Evolutionary conservation across 2,888 invertebrate genomes (phyloP), one percentile per base, ranked within the genome.

Genomic region (Campaea margaritaria): DNA sequence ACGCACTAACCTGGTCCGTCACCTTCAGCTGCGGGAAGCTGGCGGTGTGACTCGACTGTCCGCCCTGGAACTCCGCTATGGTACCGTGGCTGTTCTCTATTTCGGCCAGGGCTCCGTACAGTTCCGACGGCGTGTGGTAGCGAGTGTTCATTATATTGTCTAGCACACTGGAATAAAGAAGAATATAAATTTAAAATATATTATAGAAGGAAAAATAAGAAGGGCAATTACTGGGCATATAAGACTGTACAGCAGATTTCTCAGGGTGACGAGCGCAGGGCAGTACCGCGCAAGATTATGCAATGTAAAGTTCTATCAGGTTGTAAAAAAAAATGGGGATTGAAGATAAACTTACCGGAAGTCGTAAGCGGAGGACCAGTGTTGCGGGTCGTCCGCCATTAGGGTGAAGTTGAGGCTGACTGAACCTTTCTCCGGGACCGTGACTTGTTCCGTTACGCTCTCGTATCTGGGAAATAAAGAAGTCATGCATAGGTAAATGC

Each of bases 351-450:
- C 84, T 91, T 89, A 85, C 93, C 96, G 93, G 93, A 95, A 96
- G 86, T 97, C 97, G 80, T 97, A 96, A 0, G 95, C 96, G 7
- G 96, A 96, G 0, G 96, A 95, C 98, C 98, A 98, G 78, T 96
- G 96, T 67, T 95, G 93, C 0, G 96, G 95, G 82, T 96, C 96
- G 78, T 96, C 95, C n/a, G 95, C 94, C 94, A 96, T 95, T 44
- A 98, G 89, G 0, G 96, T 96, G 73, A 98, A 96, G 87, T 98
- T 96, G 63, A 95, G 90, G 53, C 94, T 93, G 43, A 94, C 81
- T 0, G 94, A 93, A 0, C 94, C 94, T 28, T 85, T 83, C 0
- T 76, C 79, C 0, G 95, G 94, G 0, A 97, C 93, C 0, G 87
- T 93, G 9, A 97, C 94, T 67, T 88, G 89, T 65, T 94, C 93